Evolutionary conservation across 2,113 vertebrate genomes (phyloP).

Genomic region (Brienomyrus brachyistius): DNA sequence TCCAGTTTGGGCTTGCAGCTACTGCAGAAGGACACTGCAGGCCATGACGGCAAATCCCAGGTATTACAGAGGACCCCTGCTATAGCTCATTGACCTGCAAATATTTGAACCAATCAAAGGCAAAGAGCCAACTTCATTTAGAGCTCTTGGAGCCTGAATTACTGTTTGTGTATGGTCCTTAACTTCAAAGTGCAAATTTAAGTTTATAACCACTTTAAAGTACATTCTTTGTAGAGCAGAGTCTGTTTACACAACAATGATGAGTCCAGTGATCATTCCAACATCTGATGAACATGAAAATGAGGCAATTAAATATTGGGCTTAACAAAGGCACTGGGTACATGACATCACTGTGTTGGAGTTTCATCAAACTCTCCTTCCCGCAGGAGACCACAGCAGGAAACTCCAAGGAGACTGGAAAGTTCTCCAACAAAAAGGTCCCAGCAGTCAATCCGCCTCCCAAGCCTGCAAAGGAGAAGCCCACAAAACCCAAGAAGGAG

Average conservation of each 20-base stretch:
- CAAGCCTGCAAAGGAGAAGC: constrained; percentile 72
- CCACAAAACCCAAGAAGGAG: constrained; percentile 76
- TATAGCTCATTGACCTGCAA: background rate
- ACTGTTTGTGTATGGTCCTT: background rate
- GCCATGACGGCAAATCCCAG: constrained; percentile 67
- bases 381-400: constrained; percentile 66
- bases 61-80: constrained; percentile 40
- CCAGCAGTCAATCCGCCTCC: constrained; percentile 46
- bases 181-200: constrained; percentile 2
- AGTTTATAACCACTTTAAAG: background rate
- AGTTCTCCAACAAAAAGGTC: constrained; percentile 62
- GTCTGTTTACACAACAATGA: background rate
- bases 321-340: background rate
- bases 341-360: background rate
- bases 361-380: background rate
- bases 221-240: background rate
- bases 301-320: background rate
- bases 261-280: background rate
- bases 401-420: constrained; percentile 62
- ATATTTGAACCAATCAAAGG: background rate
- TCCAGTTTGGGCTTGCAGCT: constrained; percentile 85
- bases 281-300: background rate
- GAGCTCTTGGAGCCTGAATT: background rate
- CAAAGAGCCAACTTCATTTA: background rate
- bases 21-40: constrained; percentile 77